Evolutionary conservation across 2,888 invertebrate genomes (phyloP).

Genomic region (Apodemia duryi): DNA sequence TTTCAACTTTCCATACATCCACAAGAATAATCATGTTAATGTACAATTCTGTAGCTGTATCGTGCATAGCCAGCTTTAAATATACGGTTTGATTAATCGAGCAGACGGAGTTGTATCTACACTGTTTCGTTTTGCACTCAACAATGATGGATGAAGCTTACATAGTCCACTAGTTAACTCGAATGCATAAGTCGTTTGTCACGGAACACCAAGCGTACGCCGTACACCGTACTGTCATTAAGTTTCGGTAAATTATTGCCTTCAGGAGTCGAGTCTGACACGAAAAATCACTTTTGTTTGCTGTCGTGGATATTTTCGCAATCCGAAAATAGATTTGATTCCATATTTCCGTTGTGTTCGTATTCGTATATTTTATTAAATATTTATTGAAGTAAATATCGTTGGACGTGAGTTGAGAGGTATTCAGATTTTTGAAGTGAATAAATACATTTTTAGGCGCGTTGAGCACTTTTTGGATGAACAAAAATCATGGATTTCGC

Average conservation of each 20-base stretch:
- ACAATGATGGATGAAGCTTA: conserved; percentile 57
- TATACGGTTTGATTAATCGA: conserved; percentile 62
- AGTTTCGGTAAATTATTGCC: conserved; percentile 30
- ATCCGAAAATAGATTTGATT: conserved; percentile 4
- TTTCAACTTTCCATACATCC: too few relatives aligned
- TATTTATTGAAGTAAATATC: neutral
- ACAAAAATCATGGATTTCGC: too few relatives aligned
- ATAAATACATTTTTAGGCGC: too few relatives aligned
- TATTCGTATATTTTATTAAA: neutral
- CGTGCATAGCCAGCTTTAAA: conserved; percentile 38
- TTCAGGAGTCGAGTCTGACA: conserved; percentile 23
- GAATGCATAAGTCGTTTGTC: conserved; percentile 52
- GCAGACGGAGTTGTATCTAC: conserved; percentile 57
- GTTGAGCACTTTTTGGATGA: too few relatives aligned
- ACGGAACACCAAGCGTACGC: conserved; percentile 28
- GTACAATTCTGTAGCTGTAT: conserved; percentile 17
- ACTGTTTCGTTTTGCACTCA: conserved; percentile 57
- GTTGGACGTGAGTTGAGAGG: too few relatives aligned
- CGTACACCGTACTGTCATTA: conserved; percentile 24
- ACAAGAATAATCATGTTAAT: neutral
- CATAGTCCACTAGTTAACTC: conserved; percentile 50
- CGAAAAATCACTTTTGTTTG: conserved; percentile 29
- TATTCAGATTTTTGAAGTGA: too few relatives aligned
- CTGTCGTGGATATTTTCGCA: conserved; percentile 11
- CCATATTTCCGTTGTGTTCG: conserved; percentile 2